Evolutionary conservation across 2,888 invertebrate genomes (phyloP), one percentile per base, ranked within the genome.

Genomic region (Cephus spinipes): DNA sequence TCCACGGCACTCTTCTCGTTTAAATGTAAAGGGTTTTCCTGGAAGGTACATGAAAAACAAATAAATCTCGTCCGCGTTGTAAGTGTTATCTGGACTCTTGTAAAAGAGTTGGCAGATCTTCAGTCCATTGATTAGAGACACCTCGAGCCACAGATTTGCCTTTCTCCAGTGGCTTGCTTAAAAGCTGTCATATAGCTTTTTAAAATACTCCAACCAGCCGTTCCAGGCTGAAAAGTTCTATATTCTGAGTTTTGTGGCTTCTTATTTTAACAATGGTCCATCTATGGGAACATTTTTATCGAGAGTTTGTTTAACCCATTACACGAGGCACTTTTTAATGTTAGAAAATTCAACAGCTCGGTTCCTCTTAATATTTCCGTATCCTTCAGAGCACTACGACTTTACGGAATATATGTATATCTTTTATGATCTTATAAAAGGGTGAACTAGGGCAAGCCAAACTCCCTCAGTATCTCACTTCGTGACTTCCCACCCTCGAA

Each of bases 191-290:
- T 79, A 76, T 81, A 11, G 80, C 69, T 81, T 82, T 76, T 82
- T 78, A 78, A 78, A 82, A 79, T 75, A 79, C 73, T 81, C 79
- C 71, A 78, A 77, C 78, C 81, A 81, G 75, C 78, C 77, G 74
- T 82, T 82, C 77, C 79, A 79, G 77, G 78, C 79, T 76, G 69
- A 79, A 80, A 82, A 82, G 31, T 77, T 79, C 73, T 79, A 34
- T 11, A 78, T 77, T 78, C 79, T 75, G 55, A 79, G 69, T 79
- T 77, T 80, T 31, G 78, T 36, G 36, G 3, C 79, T 75, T 81
- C 80, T 80, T 73, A 71, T 79, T 79, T 77, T 40, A 81, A 80
- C 74, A 80, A 69, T 6, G 77, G 80, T 77, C 73, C 79, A 77
- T 80, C 76, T 73, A 80, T 80, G 80, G 78, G 68, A 81, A 81